phyloP scores from a whole-genome alignment of 2,797 vertebrate genomes.

The Tokudaia muenninki region DNA sequence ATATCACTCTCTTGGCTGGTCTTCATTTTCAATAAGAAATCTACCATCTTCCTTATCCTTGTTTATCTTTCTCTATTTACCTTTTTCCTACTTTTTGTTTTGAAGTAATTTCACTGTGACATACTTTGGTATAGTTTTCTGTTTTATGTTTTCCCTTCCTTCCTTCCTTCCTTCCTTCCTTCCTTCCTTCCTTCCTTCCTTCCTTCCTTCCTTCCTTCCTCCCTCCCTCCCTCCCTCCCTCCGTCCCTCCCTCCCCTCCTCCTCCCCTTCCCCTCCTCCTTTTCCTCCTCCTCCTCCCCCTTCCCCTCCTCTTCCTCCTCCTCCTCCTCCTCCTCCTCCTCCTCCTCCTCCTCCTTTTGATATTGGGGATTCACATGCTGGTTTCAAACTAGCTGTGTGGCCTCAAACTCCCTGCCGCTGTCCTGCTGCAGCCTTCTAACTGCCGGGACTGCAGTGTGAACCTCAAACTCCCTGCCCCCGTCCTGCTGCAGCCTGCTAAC shows the following conservation, averaged over 20 bases:
- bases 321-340: accelerated
- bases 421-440: not conserved
- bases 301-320: not conserved
- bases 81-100: not conserved
- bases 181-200: not conserved
- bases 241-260: not conserved
- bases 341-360: not conserved
- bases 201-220: not conserved
- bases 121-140: not conserved
- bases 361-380: not conserved
- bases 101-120: conserved; percentile 47
- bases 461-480: not conserved
- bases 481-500: not conserved
- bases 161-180: not conserved
- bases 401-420: not conserved
- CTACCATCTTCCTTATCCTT: not conserved
- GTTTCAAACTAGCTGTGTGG: not conserved
- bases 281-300: too few species aligned
- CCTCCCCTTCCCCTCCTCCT: too few species aligned
- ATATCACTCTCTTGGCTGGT: not conserved
- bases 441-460: not conserved
- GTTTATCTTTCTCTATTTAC: not conserved
- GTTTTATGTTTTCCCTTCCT: not conserved
- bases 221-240: accelerated
- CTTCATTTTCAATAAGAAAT: not conserved